A percentile compares a stretch with the other conserved stretches of the same genome.
phyloP scores from a whole-genome alignment of 2,888 invertebrate species.

The Mechanitis messenoides region DNA sequence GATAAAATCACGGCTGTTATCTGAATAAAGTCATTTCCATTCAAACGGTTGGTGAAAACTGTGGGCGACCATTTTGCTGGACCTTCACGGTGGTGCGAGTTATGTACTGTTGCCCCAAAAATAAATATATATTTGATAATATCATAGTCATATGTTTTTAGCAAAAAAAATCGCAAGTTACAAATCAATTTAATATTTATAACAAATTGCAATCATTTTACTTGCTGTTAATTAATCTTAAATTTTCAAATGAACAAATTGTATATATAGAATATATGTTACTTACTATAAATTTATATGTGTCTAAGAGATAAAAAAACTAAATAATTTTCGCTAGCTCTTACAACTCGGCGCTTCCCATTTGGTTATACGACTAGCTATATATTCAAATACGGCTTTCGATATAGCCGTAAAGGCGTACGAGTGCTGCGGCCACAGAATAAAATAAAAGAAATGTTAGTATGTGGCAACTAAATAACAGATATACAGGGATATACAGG shows the following conservation, averaged over 20 bases:
- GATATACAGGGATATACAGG: conserved; percentile 16
- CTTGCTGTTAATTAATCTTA: no score
- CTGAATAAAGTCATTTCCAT: conserved; percentile 68
- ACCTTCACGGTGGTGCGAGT: conserved; percentile 41
- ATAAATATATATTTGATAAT: no score
- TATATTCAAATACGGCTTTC: conserved; percentile 64
- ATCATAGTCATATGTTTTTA: no score
- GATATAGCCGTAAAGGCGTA: conserved; percentile 60
- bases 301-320: no score
- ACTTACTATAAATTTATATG: no score
- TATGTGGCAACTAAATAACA: conserved; percentile 24
- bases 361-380: conserved; percentile 50
- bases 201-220: no score
- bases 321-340: conserved; percentile 28
- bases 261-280: no score
- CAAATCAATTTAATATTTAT: no score
- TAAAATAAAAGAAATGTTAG: conserved; percentile 28
- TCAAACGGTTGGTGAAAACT: conserved; percentile 65
- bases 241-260: no score
- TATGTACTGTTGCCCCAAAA: conserved; percentile 7
- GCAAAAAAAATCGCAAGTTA: no score
- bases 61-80: conserved; percentile 54
- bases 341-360: conserved; percentile 28
- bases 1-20: conserved; percentile 61
- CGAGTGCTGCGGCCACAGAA: conserved; percentile 40